Percentiles rank a stretch among this genome's conserved stretches.
Conservation (phyloP, 2,888 invertebrate species). For the Serripes groenlandicus region DNA sequence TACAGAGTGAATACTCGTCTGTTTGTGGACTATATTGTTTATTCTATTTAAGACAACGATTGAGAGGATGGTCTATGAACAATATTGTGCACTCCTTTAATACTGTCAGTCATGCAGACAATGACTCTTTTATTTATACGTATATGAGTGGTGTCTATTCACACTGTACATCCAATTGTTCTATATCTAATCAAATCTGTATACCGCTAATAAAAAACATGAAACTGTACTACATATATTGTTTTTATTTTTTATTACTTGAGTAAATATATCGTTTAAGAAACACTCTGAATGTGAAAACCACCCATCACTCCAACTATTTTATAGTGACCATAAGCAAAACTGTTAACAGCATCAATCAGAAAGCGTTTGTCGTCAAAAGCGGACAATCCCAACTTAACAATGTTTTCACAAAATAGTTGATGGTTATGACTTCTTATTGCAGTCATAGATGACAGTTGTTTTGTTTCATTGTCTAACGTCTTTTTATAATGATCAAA, state of each 20-base stretch:
- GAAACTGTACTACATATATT: slow-evolving; percentile 2
- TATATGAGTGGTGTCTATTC: slow-evolving; percentile 11
- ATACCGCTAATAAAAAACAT: not conserved
- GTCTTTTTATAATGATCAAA: slow-evolving; percentile 17
- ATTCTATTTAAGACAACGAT: slow-evolving; percentile 14
- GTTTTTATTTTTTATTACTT: slow-evolving; percentile 2
- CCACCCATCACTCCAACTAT: slow-evolving; percentile 14
- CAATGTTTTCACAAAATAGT: slow-evolving; percentile 1
- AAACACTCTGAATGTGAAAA: not conserved
- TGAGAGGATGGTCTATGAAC: not conserved
- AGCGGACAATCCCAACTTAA: not conserved
- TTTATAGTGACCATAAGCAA: slow-evolving; percentile 62
- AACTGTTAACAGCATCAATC: slow-evolving; percentile 42
- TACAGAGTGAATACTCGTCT: slow-evolving; percentile 20
- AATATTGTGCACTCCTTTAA: slow-evolving; percentile 1
- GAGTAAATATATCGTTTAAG: not conserved
- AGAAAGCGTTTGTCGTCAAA: no score
- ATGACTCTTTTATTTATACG: slow-evolving; percentile 17
- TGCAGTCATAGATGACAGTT: slow-evolving; percentile 1
- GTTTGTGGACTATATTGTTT: slow-evolving; percentile 36
- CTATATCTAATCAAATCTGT: slow-evolving; percentile 31
- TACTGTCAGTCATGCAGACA: not conserved
- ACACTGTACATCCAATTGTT: slow-evolving; percentile 11
- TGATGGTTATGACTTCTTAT: slow-evolving; percentile 8
- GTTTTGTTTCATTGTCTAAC: slow-evolving; percentile 2